Conservation (phyloP, 2,113 vertebrate species). For the Callopanchax toddi region DNA sequence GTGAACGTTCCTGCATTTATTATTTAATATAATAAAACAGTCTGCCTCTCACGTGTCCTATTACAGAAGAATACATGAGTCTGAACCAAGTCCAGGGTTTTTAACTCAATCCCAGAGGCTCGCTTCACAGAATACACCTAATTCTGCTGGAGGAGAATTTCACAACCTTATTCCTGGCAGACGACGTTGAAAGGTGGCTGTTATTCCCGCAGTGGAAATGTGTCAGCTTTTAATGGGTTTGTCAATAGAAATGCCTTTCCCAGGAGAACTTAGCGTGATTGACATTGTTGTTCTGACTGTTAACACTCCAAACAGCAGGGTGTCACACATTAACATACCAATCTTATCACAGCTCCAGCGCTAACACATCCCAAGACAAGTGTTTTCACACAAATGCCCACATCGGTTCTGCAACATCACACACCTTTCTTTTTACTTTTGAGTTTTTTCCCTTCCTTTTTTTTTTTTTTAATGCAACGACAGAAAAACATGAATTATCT, state of each 20-base stretch:
- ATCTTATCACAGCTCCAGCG: slow-evolving; percentile 4
- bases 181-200: slow-evolving; percentile 56
- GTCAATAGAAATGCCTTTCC: slow-evolving; percentile 68
- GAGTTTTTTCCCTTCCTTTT: slow-evolving; percentile 7
- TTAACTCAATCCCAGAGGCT: slow-evolving; percentile 26
- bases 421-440: slow-evolving; percentile 12
- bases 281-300: slow-evolving; percentile 69
- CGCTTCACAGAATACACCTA: slow-evolving; percentile 36
- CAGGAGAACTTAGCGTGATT: slow-evolving; percentile 58
- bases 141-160: slow-evolving; percentile 49
- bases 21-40: background rate
- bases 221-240: slow-evolving; percentile 72
- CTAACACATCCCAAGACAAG: slow-evolving; percentile 9
- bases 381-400: background rate
- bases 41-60: slow-evolving; percentile 10
- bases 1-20: background rate
- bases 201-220: slow-evolving; percentile 66
- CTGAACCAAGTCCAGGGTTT: slow-evolving; percentile 18
- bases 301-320: slow-evolving; percentile 44
- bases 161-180: slow-evolving; percentile 51
- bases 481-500: slow-evolving; percentile 17
- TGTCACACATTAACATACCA: slow-evolving; percentile 57
- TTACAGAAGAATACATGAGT: slow-evolving; percentile 24
- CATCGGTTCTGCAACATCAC: slow-evolving; percentile 13
- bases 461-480: slow-evolving; percentile 5